Evolutionary conservation across 2,113 vertebrate genomes (phyloP).

Genomic region (Labrus mixtus): DNA sequence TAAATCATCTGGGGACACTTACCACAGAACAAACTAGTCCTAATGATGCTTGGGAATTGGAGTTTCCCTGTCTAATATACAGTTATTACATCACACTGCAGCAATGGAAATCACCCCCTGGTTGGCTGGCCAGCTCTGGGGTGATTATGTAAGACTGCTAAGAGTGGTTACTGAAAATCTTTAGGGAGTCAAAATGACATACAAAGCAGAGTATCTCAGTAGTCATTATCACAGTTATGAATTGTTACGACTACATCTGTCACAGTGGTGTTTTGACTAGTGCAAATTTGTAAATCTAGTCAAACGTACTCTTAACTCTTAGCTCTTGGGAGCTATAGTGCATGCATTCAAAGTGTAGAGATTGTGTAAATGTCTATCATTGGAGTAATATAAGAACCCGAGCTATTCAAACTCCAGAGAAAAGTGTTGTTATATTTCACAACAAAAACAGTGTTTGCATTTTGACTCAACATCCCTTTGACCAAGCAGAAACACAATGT

Average conservation of each 20-base stretch:
- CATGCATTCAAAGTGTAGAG: no score
- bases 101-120: constrained; percentile 22
- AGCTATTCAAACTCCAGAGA: neutral
- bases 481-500: neutral
- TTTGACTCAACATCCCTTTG: no score
- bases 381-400: no score
- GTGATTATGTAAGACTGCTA: constrained; percentile 27
- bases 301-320: neutral
- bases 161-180: neutral
- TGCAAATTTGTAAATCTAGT: neutral
- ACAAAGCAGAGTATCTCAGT: neutral
- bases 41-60: constrained; percentile 60
- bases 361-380: no score
- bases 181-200: constrained; percentile 4
- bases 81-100: constrained; percentile 43
- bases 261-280: neutral
- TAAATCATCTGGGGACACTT: constrained; percentile 42
- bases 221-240: constrained; percentile 3
- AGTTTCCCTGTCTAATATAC: constrained; percentile 62
- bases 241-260: neutral
- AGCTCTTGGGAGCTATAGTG: no score
- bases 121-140: constrained; percentile 21
- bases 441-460: neutral
- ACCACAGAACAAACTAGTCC: constrained; percentile 22
- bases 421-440: neutral